Conservation (phyloP, 2,113 vertebrate genomes). For the Mugil cephalus region DNA sequence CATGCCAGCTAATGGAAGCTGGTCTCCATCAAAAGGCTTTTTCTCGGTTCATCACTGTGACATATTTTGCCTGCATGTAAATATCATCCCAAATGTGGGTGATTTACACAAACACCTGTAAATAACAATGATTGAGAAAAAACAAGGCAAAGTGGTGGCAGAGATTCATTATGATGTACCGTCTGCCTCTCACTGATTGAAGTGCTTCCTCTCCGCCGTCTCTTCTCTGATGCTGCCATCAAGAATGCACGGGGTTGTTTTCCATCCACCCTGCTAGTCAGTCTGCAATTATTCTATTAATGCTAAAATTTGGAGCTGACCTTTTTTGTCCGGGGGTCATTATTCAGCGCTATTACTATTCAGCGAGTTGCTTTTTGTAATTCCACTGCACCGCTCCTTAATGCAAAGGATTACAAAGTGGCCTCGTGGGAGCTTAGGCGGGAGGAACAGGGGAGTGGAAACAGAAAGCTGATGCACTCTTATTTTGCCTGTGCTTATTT, state of each 20-base stretch:
- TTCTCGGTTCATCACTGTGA: not conserved
- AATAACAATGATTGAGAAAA: conserved; percentile 13
- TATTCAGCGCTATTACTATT: conserved; percentile 11
- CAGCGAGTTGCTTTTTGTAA: conserved; percentile 17
- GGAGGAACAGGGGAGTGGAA: not conserved
- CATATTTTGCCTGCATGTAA: not conserved
- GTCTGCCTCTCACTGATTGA: conserved; percentile 14
- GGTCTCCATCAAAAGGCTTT: not conserved
- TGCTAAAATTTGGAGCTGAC: conserved; percentile 32
- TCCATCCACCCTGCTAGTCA: conserved; percentile 51
- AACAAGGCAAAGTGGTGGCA: conserved; percentile 12
- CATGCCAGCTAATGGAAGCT: not conserved
- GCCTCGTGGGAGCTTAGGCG: not conserved
- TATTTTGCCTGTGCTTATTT: not conserved
- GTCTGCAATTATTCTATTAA: conserved; percentile 50
- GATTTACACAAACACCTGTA: conserved; percentile 30
- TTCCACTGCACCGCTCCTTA: conserved; percentile 27
- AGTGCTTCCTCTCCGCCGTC: conserved; percentile 25
- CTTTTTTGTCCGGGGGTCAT: conserved; percentile 5
- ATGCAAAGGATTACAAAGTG: not conserved
- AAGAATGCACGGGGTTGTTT: conserved; percentile 29
- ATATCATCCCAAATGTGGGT: not conserved
- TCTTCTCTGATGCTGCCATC: conserved; percentile 21
- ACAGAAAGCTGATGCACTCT: conserved; percentile 1
- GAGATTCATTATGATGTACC: conserved; percentile 17